phyloP scores from a whole-genome alignment of 2,888 invertebrate genomes.

The Criorhina ranunculi region DNA sequence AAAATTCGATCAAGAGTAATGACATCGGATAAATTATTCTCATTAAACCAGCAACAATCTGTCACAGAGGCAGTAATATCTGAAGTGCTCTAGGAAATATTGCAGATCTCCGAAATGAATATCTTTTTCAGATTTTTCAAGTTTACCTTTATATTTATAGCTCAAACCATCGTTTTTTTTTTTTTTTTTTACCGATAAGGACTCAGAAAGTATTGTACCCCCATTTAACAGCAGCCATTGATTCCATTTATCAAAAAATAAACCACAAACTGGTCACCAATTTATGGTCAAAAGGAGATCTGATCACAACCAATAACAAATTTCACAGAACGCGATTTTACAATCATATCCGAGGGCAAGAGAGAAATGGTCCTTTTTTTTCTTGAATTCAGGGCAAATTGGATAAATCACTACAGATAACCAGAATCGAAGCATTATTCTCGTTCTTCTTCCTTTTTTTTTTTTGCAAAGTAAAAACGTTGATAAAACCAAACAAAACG shows the following conservation, averaged over 20 bases:
- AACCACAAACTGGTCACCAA: constrained; percentile 68
- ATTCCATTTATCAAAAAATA: constrained; percentile 72
- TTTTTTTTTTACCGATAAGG: constrained; percentile 27
- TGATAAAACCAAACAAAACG: constrained; percentile 41
- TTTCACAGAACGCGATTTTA: constrained; percentile 51
- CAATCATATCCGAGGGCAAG: constrained; percentile 36
- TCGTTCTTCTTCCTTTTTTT: constrained; percentile 34
- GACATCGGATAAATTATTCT: too few species aligned
- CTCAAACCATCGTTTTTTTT: too few species aligned
- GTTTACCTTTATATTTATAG: too few species aligned
- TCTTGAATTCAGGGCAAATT: constrained; percentile 47
- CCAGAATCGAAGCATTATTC: constrained; percentile 63
- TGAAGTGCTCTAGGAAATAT: too few species aligned
- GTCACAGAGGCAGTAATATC: too few species aligned
- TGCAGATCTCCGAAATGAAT: too few species aligned
- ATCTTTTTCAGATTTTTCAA: too few species aligned
- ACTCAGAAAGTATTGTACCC: constrained; percentile 50
- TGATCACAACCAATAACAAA: constrained; percentile 63
- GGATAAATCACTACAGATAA: constrained; percentile 74
- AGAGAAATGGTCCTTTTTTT: neutral
- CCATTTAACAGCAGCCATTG: constrained; percentile 57
- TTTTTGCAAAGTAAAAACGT: constrained; percentile 23
- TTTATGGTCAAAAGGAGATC: constrained; percentile 70
- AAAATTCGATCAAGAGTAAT: too few species aligned
- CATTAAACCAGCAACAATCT: too few species aligned